These are phyloP conservation scores for Decapterus maruadsi DNA, from an alignment of 2,797 vertebrate species.

Conservation along the genomic window DNA sequence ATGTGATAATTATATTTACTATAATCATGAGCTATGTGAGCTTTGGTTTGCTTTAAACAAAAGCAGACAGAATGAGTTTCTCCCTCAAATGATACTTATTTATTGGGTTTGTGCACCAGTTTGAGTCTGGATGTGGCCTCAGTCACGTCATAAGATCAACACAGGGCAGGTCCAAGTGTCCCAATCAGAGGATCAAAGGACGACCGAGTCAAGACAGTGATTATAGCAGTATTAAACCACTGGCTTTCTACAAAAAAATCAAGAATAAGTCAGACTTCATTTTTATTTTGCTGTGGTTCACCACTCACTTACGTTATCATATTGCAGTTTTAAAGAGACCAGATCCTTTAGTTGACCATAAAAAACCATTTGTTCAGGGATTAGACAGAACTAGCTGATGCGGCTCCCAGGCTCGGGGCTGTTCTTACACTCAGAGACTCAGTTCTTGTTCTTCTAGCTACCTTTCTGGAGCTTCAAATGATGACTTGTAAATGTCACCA, in stretches of 20 bases:
- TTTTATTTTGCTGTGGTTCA: neutral
- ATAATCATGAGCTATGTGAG: constrained; percentile 27
- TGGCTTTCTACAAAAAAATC: too few species aligned
- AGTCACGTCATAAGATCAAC: neutral
- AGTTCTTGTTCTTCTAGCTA: neutral
- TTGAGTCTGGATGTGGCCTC: constrained; percentile 8
- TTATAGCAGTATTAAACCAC: neutral
- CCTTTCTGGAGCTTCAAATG: neutral
- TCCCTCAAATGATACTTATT: constrained; percentile 1
- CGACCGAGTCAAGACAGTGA: neutral
- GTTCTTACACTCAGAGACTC: neutral
- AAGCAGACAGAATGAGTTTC: constrained; percentile 23
- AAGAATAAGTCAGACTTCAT: too few species aligned
- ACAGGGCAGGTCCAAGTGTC: neutral
- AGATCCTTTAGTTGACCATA: too few species aligned
- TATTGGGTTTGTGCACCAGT: constrained; percentile 3
- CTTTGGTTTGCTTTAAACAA: constrained; percentile 37
- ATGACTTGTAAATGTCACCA: neutral
- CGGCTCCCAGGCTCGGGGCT: too few species aligned
- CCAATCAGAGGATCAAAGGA: neutral
- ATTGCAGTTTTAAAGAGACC: neutral
- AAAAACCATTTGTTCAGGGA: too few species aligned
- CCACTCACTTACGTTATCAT: neutral
- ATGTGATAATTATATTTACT: constrained; percentile 43
- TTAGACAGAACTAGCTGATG: too few species aligned